phyloP scores from a whole-genome alignment of 2,888 invertebrate genomes.

The Orthonychiurus folsomi region DNA sequence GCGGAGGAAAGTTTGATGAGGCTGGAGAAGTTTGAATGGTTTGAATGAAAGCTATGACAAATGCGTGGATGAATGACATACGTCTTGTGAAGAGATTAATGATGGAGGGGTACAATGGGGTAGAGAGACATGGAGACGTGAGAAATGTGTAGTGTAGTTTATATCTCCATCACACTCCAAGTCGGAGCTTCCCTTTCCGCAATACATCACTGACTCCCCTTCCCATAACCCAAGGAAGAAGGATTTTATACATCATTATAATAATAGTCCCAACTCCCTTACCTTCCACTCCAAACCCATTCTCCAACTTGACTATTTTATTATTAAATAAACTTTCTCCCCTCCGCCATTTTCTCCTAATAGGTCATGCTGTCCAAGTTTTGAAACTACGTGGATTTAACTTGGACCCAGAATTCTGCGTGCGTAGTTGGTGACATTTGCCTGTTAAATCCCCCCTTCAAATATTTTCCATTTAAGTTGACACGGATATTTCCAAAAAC shows the following conservation, averaged over 20 bases:
- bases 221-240: too few relatives aligned
- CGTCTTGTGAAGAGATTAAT: slow-evolving; percentile 38
- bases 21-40: background rate
- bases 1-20: background rate
- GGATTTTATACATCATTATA: background rate
- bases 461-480: too few relatives aligned
- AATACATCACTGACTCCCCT: slow-evolving; percentile 6
- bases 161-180: slow-evolving; percentile 6
- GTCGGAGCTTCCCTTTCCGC: background rate
- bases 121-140: slow-evolving; percentile 18
- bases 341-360: too few relatives aligned
- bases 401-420: too few relatives aligned
- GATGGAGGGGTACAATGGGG: slow-evolving; percentile 31
- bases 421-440: too few relatives aligned
- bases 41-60: too few relatives aligned
- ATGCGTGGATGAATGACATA: slow-evolving; percentile 37
- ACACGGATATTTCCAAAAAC: too few relatives aligned
- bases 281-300: too few relatives aligned
- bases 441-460: too few relatives aligned
- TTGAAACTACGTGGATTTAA: too few relatives aligned
- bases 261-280: slow-evolving; percentile 1
- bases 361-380: too few relatives aligned
- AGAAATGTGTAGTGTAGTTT: slow-evolving; percentile 11
- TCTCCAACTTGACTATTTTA: slow-evolving; percentile 1
- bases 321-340: background rate